These are phyloP conservation scores for Holcopasites calliopsidis DNA, from an alignment of 1,140 invertebrate genomes.

Conservation along the genomic window DNA sequence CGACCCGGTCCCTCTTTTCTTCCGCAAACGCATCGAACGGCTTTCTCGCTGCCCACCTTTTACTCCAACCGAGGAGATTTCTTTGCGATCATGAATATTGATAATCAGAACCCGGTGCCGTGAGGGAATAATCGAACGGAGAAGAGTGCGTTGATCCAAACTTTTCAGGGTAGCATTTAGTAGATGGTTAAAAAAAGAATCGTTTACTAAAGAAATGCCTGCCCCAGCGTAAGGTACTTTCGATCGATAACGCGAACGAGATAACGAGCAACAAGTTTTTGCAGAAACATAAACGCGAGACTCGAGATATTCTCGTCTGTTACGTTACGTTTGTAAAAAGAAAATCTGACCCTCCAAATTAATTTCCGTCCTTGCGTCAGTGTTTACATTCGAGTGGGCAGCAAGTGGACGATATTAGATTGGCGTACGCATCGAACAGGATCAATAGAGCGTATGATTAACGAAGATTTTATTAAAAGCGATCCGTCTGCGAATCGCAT, in stretches of 20 bases:
- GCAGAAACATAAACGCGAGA: neutral
- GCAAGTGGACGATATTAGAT: neutral
- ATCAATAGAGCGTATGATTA: neutral
- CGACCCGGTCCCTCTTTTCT: neutral
- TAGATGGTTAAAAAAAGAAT: too few relatives aligned
- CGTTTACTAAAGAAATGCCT: neutral
- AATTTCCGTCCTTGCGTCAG: neutral
- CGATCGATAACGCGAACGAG: neutral
- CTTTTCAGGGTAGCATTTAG: too few relatives aligned
- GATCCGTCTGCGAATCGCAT: neutral
- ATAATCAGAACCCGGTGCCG: constrained; percentile 10
- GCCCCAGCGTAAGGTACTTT: neutral
- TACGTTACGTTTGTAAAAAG: neutral
- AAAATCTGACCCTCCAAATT: neutral
- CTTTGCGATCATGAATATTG: neutral
- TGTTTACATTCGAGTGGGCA: neutral
- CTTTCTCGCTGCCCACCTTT: neutral
- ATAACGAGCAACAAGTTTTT: neutral
- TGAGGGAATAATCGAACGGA: neutral
- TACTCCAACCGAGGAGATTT: neutral
- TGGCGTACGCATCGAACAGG: neutral
- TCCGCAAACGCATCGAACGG: neutral
- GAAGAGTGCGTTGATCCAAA: too few relatives aligned
- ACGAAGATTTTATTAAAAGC: neutral
- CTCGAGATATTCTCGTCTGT: neutral